These are phyloP conservation scores for Callyntrura guangdongensis DNA, from an alignment of 2,888 invertebrate genomes.

Conservation along the genomic window DNA sequence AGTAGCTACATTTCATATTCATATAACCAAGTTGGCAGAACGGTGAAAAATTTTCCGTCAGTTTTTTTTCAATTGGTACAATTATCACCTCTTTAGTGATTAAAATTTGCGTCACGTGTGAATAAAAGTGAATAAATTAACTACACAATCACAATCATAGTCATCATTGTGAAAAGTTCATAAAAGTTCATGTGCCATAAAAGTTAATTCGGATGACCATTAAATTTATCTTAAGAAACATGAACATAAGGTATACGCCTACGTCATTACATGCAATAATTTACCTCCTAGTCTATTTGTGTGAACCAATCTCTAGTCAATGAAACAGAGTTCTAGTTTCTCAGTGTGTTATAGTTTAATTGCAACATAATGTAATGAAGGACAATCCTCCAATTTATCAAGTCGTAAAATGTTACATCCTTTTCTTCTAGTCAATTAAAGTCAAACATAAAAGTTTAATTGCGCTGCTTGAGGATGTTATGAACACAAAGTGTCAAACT, in stretches of 20 bases:
- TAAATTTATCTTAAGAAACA: constrained; percentile 3
- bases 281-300: constrained; percentile 16
- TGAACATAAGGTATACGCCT: background rate
- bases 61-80: constrained; percentile 47
- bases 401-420: constrained; percentile 54
- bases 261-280: background rate
- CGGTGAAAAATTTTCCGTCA: constrained; percentile 1
- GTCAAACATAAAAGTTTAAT: constrained; percentile 52
- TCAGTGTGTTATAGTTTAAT: background rate
- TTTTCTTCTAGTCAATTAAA: constrained; percentile 65
- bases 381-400: constrained; percentile 56
- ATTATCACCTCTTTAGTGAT: constrained; percentile 68
- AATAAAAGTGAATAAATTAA: background rate
- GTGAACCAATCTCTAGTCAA: constrained; percentile 25
- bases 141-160: background rate
- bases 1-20: no score
- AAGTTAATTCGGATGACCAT: constrained; percentile 3
- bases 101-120: constrained; percentile 5
- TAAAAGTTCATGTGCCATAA: constrained; percentile 32
- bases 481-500: background rate
- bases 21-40: constrained; percentile 5
- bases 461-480: background rate
- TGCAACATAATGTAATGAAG: constrained; percentile 31
- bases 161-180: background rate
- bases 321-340: background rate